Conservation (phyloP, 1,140 invertebrate genomes). For the Conus betulinus region DNA sequence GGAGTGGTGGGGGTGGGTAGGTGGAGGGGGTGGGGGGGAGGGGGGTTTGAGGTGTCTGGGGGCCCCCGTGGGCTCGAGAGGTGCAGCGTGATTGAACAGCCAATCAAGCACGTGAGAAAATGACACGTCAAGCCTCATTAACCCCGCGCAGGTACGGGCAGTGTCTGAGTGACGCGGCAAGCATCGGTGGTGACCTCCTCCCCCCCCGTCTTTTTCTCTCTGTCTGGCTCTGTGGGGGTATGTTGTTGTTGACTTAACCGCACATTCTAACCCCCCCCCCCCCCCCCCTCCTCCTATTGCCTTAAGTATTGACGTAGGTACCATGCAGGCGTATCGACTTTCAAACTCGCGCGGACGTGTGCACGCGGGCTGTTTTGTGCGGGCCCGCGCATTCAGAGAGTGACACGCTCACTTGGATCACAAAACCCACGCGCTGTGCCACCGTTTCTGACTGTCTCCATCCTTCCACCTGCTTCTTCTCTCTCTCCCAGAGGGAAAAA, state of each 20-base stretch:
- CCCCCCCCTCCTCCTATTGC: background rate
- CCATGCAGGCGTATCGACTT: too few relatives aligned
- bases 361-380: too few relatives aligned
- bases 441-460: too few relatives aligned
- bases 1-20: background rate
- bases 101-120: slow-evolving; percentile 25
- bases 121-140: slow-evolving; percentile 31
- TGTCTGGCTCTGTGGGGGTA: background rate
- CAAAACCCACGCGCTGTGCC: too few relatives aligned
- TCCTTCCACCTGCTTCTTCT: too few relatives aligned
- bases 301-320: too few relatives aligned
- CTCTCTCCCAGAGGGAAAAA: too few relatives aligned
- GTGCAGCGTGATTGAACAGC: slow-evolving; percentile 27
- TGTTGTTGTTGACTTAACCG: background rate
- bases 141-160: slow-evolving; percentile 15
- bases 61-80: background rate
- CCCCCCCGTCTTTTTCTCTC: background rate
- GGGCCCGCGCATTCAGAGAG: too few relatives aligned
- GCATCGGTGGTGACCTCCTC: background rate
- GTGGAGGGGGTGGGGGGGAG: background rate
- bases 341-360: too few relatives aligned
- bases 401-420: too few relatives aligned
- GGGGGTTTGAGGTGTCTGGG: background rate
- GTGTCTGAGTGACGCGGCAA: background rate
- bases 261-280: background rate